Percentiles rank a stretch among this genome's conserved stretches.
These are phyloP conservation scores for Ephialtes manifestator DNA, from an alignment of 2,888 invertebrate species.

Conservation along the genomic window DNA sequence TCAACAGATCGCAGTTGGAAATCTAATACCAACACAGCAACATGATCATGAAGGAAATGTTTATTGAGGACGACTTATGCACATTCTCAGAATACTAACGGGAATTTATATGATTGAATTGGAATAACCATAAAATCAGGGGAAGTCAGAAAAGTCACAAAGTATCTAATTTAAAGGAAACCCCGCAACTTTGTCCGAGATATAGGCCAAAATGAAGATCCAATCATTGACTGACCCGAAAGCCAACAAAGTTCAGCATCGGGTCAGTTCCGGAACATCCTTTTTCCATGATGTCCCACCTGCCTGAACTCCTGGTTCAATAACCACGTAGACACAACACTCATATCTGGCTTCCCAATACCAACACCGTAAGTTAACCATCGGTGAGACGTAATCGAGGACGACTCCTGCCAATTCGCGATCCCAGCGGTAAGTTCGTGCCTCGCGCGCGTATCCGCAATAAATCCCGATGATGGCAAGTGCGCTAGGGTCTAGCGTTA, in stretches of 20 bases:
- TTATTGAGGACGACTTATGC: too few species aligned
- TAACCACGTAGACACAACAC: constrained; percentile 27
- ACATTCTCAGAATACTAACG: too few species aligned
- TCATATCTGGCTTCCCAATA: constrained; percentile 21
- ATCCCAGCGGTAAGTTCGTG: constrained; percentile 24
- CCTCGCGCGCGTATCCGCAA: constrained; percentile 68
- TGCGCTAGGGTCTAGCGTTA: constrained; percentile 36
- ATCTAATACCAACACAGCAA: too few species aligned
- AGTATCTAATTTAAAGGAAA: neutral
- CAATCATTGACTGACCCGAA: neutral
- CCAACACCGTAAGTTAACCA: constrained; percentile 20
- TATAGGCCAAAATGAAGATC: neutral
- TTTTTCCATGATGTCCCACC: neutral
- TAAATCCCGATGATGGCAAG: constrained; percentile 72
- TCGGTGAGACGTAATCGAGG: constrained; percentile 63
- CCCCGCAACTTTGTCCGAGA: neutral
- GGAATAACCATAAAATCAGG: neutral
- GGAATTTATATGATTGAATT: neutral
- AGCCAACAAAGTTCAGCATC: neutral
- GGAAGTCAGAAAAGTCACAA: neutral
- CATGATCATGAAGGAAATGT: too few species aligned
- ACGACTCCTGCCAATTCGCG: constrained; percentile 66
- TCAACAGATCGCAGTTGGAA: too few species aligned
- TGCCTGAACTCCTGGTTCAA: constrained; percentile 10
- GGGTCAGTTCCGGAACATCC: neutral